Evolutionary conservation across 2,888 invertebrate genomes (phyloP), one percentile per base, ranked within the genome.

Genomic region (Epistrophe eligans): DNA sequence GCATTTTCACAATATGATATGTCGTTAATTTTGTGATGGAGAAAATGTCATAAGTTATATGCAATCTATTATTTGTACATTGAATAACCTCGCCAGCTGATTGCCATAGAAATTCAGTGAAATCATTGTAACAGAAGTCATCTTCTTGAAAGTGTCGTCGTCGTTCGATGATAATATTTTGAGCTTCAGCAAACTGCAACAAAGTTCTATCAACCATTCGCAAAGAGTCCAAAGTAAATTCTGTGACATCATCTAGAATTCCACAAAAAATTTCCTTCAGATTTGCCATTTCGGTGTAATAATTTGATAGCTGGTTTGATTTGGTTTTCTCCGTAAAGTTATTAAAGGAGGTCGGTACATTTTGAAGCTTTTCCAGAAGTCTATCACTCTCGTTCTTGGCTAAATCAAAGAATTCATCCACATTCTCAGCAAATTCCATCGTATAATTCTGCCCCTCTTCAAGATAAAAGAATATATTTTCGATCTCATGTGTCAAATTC

Each of bases 251-350:
- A 73, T 92, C 91, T 4, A 92, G 84, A 35, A 91, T 89, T 81
- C 90, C 91, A 0, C 90, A 90, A 57, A 92, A 89, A 88, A 90
- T 88, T 15, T 91, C 88, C 50, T 91, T 90, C 60, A 92, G 90
- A 77, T 91, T 91, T 72, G 92, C 92, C 91, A 92, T 92, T 90
- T 92, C 92, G 0, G 89, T 82, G 88, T 91, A 91, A 77, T 92
- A 92, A 60, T 91, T 90, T 1, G 90, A 91, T 43, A 92, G 66
- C 5, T 89, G 88, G 8, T 35, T 35, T 35, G 89, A 73, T 84
- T 91, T 92, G 0, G 90, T 89, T 5, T 72, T n/a, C 4, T 88
- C 89, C 0, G 91, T n/a, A n/a, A n/a, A n/a, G n/a, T n/a, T n/a
- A n/a, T n/a, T n/a, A n/a, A n/a, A 77, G 15, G 91, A 11, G 9